A percentile compares a stretch with the other conserved stretches of the same genome.
phyloP scores from a whole-genome alignment of 2,888 invertebrate species.

The Parasteatoda lunata region DNA sequence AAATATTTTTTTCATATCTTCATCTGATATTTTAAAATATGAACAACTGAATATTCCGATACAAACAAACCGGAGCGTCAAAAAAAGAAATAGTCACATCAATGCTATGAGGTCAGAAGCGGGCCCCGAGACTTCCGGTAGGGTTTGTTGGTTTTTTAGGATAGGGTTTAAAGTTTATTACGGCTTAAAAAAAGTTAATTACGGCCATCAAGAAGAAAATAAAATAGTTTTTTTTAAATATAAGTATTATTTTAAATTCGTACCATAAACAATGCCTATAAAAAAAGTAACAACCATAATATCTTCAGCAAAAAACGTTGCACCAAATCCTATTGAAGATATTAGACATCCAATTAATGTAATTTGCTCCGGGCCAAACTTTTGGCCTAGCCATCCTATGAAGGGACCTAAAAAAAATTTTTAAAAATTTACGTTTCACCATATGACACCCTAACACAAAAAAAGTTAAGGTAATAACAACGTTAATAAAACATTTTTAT shows the following conservation, averaged over 20 bases:
- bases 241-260: neutral
- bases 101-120: too few species aligned
- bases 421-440: too few species aligned
- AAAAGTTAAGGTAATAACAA: too few species aligned
- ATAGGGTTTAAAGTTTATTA: neutral
- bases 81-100: too few species aligned
- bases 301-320: neutral
- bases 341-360: neutral
- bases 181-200: neutral
- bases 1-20: too few species aligned
- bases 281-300: neutral
- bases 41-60: too few species aligned
- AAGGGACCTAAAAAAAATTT: neutral
- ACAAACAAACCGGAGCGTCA: too few species aligned
- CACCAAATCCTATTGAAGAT: neutral
- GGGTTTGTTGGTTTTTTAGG: neutral
- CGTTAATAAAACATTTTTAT: too few species aligned
- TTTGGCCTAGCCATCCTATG: neutral
- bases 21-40: too few species aligned
- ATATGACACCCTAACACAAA: too few species aligned
- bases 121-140: too few species aligned
- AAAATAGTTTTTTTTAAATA: neutral
- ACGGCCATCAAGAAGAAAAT: neutral
- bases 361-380: neutral
- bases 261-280: conserved; percentile 1